Percentiles rank a stretch among this genome's conserved stretches.
Conservation (phyloP, 1,140 invertebrate species). For the Bombus fervidus region DNA sequence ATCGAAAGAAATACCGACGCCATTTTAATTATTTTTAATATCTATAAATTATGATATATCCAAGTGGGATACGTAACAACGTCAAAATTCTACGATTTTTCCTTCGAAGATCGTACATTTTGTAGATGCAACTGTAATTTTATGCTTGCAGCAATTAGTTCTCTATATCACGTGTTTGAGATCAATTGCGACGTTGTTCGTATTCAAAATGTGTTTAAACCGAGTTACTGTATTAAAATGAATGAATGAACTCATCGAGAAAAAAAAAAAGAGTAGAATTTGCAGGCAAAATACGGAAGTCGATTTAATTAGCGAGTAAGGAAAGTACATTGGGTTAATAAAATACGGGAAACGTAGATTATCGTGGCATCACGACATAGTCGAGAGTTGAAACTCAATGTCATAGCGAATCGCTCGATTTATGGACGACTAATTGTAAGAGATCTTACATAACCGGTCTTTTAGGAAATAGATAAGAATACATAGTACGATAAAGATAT, state of each 20-base stretch:
- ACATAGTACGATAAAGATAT: not conserved
- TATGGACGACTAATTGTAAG: not conserved
- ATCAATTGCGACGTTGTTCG: not conserved
- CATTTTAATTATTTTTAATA: not conserved
- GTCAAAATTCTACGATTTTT: no score
- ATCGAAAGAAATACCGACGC: not conserved
- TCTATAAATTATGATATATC: not conserved
- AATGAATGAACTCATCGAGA: not conserved
- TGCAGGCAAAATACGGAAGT: not conserved
- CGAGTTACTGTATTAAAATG: not conserved
- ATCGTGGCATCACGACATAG: not conserved
- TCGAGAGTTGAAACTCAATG: not conserved
- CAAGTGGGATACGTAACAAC: not conserved
- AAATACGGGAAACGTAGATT: not conserved
- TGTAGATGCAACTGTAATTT: not conserved
- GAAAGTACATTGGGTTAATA: not conserved
- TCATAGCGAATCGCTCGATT: conserved; percentile 7
- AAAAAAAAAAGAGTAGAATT: not conserved
- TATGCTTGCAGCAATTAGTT: not conserved
- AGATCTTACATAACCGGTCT: conserved; percentile 3
- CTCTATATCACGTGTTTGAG: not conserved
- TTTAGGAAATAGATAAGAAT: conserved; percentile 1
- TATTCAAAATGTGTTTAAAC: not conserved
- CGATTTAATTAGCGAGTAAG: not conserved
- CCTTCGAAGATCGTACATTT: not conserved